Percentiles rank a stretch among this genome's conserved stretches.
These are phyloP conservation scores for Acrobasis consociella DNA, from an alignment of 2,888 invertebrate species.

Conservation along the genomic window DNA sequence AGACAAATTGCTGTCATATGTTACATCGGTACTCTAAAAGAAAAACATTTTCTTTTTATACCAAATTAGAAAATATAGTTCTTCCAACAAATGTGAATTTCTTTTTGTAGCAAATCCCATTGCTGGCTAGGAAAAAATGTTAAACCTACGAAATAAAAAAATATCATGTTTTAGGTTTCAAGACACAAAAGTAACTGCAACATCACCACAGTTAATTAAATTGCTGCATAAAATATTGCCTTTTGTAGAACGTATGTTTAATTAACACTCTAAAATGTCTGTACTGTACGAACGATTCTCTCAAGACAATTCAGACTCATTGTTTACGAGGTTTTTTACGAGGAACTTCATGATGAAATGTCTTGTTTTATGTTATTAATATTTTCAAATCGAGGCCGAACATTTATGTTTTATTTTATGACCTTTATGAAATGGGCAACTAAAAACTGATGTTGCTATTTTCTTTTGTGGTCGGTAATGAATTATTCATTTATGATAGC, in stretches of 20 bases:
- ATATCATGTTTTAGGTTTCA: too few species aligned
- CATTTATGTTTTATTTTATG: constrained; percentile 37
- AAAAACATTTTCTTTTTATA: neutral
- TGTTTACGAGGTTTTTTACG: constrained; percentile 41
- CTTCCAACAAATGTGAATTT: too few species aligned
- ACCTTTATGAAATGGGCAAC: constrained; percentile 5
- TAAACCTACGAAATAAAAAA: too few species aligned
- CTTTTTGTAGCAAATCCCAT: too few species aligned
- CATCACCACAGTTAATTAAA: too few species aligned
- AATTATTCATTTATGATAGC: neutral
- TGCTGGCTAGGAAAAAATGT: too few species aligned
- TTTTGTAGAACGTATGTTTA: too few species aligned
- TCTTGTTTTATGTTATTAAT: constrained; percentile 43
- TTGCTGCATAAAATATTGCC: too few species aligned
- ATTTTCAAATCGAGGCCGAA: constrained; percentile 41
- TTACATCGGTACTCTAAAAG: too few species aligned
- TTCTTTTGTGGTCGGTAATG: neutral
- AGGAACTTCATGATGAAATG: constrained; percentile 38
- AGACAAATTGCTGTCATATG: neutral
- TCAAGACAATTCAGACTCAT: constrained; percentile 33
- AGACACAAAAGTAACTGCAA: too few species aligned
- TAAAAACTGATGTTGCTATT: constrained; percentile 9
- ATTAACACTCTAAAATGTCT: neutral
- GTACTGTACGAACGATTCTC: constrained; percentile 14
- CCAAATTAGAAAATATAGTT: neutral